Conservation (phyloP, 2,888 invertebrate species). For the Deilephila porcellus region DNA sequence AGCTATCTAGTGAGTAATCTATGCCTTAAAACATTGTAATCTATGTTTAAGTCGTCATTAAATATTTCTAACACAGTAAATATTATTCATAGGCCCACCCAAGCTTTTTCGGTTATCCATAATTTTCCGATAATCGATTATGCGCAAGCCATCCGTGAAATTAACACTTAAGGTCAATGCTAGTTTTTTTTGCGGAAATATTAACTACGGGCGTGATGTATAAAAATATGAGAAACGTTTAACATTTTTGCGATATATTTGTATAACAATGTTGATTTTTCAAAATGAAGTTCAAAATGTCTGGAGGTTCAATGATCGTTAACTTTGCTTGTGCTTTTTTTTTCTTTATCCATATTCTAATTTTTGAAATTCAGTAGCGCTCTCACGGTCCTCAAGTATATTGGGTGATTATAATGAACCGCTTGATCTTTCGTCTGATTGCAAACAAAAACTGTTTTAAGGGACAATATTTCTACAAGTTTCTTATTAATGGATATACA, state of each 20-base stretch:
- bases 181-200: constrained; percentile 40
- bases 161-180: constrained; percentile 40
- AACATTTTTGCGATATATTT: not conserved
- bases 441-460: no score
- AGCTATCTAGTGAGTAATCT: not conserved
- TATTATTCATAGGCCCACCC: constrained; percentile 23
- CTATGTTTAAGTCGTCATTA: not conserved
- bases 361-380: no score
- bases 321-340: no score
- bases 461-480: no score
- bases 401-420: no score
- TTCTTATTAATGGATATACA: no score
- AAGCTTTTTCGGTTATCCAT: constrained; percentile 16
- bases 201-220: constrained; percentile 26
- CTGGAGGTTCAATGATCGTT: not conserved
- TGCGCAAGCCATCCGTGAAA: constrained; percentile 41
- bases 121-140: constrained; percentile 33
- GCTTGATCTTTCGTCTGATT: no score
- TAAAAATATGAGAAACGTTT: constrained; percentile 3
- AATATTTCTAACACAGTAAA: not conserved
- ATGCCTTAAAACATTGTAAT: not conserved
- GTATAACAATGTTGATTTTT: not conserved
- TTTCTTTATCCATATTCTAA: no score
- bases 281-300: not conserved
- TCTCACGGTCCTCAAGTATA: no score